Percentiles rank a stretch among this genome's conserved stretches.
Evolutionary conservation across 2,113 vertebrate genomes (phyloP).

Genomic region (Pomatorhinus ruficollis): DNA sequence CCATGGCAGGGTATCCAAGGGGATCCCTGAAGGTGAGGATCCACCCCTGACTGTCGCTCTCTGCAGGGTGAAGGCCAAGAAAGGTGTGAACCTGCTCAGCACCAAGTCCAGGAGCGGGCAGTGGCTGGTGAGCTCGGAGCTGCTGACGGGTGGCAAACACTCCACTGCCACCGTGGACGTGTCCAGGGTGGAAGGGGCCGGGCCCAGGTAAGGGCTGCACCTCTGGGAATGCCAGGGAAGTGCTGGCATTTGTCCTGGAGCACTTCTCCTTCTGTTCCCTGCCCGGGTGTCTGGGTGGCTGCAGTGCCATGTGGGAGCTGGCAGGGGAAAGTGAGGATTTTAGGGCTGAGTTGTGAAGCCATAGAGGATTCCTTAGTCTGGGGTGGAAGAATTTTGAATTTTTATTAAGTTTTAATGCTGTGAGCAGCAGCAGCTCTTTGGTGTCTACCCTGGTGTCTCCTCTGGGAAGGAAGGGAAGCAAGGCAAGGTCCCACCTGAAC

Average conservation of each 20-base stretch:
- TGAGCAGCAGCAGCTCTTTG: not conserved
- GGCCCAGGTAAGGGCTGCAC: slow-evolving; percentile 73
- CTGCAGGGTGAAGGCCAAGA: slow-evolving; percentile 96
- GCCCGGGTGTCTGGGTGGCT: not conserved
- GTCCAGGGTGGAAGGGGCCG: slow-evolving; percentile 76
- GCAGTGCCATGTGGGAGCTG: rapidly evolving
- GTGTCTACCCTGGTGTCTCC: not conserved
- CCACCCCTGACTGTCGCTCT: not conserved
- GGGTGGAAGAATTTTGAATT: not conserved
- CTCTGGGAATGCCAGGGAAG: not conserved
- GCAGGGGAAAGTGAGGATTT: not conserved
- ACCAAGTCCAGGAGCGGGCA: slow-evolving; percentile 87
- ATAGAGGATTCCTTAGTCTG: not conserved
- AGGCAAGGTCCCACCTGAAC: not conserved
- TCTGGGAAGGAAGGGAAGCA: not conserved
- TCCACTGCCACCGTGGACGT: slow-evolving; percentile 93
- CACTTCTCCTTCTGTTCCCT: rapidly evolving
- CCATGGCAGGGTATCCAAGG: rapidly evolving
- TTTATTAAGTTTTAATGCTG: not conserved
- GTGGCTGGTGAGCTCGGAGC: slow-evolving; percentile 92
- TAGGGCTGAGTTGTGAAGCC: not conserved
- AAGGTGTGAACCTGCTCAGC: slow-evolving; percentile 92
- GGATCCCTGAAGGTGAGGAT: rapidly evolving
- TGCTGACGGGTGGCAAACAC: slow-evolving; percentile 92
- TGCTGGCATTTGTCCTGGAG: not conserved